Evolutionary conservation across 2,888 invertebrate genomes (phyloP).

Genomic region (Pardosa pseudoannulata): DNA sequence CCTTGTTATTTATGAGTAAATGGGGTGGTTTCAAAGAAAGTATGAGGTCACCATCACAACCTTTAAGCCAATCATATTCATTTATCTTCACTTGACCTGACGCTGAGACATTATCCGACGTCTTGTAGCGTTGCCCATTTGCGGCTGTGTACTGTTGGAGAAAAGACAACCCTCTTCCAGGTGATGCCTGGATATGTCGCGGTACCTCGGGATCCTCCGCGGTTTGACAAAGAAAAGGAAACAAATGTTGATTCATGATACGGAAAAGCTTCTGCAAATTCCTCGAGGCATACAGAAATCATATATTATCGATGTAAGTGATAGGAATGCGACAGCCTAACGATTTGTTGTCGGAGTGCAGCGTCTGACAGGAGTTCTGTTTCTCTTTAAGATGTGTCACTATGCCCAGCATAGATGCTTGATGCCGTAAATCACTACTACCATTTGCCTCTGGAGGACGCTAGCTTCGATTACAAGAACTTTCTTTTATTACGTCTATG

Average conservation of each 20-base stretch:
- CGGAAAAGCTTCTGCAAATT: slow-evolving; percentile 60
- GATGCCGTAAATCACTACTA: slow-evolving; percentile 45
- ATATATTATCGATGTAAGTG: slow-evolving; percentile 71
- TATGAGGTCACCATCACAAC: slow-evolving; percentile 64
- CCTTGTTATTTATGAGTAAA: slow-evolving; percentile 68
- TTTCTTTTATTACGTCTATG: slow-evolving; percentile 59
- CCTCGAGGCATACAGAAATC: slow-evolving; percentile 64
- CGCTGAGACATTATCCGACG: slow-evolving; percentile 61
- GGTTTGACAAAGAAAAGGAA: slow-evolving; percentile 61
- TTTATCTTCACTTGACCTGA: slow-evolving; percentile 73
- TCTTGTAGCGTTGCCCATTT: slow-evolving; percentile 53
- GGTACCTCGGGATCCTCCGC: slow-evolving; percentile 51
- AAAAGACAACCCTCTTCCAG: slow-evolving; percentile 44
- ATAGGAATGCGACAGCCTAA: slow-evolving; percentile 62
- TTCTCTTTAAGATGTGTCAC: slow-evolving; percentile 66
- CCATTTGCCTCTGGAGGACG: slow-evolving; percentile 47
- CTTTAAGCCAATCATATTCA: slow-evolving; percentile 71
- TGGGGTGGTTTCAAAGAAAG: slow-evolving; percentile 68
- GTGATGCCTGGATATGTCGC: slow-evolving; percentile 21
- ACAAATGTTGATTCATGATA: slow-evolving; percentile 70
- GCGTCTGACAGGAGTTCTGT: slow-evolving; percentile 60
- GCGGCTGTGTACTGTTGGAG: slow-evolving; percentile 31
- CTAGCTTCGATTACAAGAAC: slow-evolving; percentile 58
- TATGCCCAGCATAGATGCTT: slow-evolving; percentile 37
- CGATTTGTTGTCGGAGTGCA: slow-evolving; percentile 66